These are phyloP conservation scores for Ectobius pallidus DNA, from an alignment of 2,888 invertebrate species.

Conservation along the genomic window DNA sequence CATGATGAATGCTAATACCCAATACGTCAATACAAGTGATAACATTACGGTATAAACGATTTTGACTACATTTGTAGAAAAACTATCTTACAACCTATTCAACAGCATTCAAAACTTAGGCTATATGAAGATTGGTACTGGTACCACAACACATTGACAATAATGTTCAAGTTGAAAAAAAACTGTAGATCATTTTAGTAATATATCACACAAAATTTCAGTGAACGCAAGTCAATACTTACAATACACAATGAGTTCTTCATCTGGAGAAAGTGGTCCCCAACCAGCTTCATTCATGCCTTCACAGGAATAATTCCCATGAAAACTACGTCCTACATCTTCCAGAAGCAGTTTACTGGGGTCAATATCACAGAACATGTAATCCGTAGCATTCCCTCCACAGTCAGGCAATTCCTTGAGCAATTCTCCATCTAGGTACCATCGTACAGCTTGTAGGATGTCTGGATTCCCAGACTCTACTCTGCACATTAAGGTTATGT, in stretches of 20 bases:
- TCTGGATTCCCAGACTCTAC: conserved; percentile 81
- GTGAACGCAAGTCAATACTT: too few species aligned
- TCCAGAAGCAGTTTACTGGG: conserved; percentile 84
- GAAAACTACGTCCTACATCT: conserved; percentile 85
- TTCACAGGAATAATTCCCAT: conserved; percentile 93
- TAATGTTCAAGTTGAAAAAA: too few species aligned
- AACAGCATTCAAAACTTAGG: too few species aligned
- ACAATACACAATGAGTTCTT: conserved; percentile 83
- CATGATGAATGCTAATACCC: too few species aligned
- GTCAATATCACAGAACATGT: conserved; percentile 80
- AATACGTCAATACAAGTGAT: too few species aligned
- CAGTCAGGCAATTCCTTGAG: conserved; percentile 87
- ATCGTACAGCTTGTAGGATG: conserved; percentile 74
- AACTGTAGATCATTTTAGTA: too few species aligned
- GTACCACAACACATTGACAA: too few species aligned
- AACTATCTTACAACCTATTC: too few species aligned
- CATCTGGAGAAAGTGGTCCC: conserved; percentile 78
- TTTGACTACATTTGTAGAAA: too few species aligned
- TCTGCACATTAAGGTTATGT: conserved; percentile 83
- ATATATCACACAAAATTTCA: too few species aligned
- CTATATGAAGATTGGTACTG: too few species aligned
- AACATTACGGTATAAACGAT: too few species aligned
- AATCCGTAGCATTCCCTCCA: conserved; percentile 50
- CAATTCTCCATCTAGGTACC: conserved; percentile 84
- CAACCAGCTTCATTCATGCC: conserved; percentile 89